Evolutionary conservation across 1,140 invertebrate species (phyloP), one percentile per base, ranked within the genome.

Genomic region (Metopolophium dirhodum): DNA sequence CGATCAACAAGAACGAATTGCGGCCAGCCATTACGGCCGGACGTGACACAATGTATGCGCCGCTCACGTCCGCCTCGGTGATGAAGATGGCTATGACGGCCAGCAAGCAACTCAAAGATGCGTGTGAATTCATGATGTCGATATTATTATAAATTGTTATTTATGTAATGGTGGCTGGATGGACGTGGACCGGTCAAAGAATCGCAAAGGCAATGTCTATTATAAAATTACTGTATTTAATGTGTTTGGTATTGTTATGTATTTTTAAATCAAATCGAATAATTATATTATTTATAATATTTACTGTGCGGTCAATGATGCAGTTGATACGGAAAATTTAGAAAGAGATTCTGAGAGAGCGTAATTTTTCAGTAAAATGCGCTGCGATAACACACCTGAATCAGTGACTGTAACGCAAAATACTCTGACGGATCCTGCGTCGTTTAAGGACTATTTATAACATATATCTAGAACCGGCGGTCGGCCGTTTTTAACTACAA

Each of bases 1-100:
- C 2, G 11, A 77, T 14, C 14, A 0, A 1, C 14, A n/a, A n/a
- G n/a, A n/a, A 11, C 0, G 30, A 0, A 0, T 18, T 2, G 0
- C 7, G 61, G n/a, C 14, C 61, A 0, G 30, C 61, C 0, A 77
- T 8, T 6, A 4, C 20, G 61, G 30, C 61, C 1, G 61, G 61
- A 7, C 11, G 61, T 6, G n/a, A 7, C 61, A 7, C 4, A 9
- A 18, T 2, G 11, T 0, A 6, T 30, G 14, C 30, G 14, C 18
- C 3, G 14, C 14, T 18, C n/a, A n/a, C 14, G 61, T 1, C 61
- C 14, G 14, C 2, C 30, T 20, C 0, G n/a, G 6, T 7, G n/a
- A 4, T 0, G 14, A 68, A 2, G 26, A 68, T 30, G 30, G 9
- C 9, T 3, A 77, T n/a, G 4, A 1, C 6, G 14, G 4, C 1